Evolutionary conservation across 2,113 vertebrate genomes (phyloP).

Genomic region (Malurus alboscapulatus): DNA sequence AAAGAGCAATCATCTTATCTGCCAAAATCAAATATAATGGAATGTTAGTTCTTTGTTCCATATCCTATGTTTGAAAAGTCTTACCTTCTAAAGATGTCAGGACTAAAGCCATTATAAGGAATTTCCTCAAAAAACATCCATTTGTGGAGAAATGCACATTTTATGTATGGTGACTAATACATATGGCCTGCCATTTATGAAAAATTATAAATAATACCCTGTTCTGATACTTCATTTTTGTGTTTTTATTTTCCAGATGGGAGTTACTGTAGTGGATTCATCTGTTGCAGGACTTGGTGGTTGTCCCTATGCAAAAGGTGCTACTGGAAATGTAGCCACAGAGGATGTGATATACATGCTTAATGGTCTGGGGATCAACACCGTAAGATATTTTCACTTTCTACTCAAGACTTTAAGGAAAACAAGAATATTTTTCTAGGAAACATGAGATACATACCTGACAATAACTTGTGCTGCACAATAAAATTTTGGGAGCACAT

Average conservation of each 20-base stretch:
- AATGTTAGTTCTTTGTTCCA: background rate
- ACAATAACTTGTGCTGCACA: background rate
- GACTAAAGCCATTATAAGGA: background rate
- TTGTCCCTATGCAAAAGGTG: conserved; percentile 91
- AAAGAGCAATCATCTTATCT: background rate
- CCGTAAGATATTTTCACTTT: conserved; percentile 78
- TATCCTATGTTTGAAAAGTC: background rate
- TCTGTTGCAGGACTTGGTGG: conserved; percentile 92
- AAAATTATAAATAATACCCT: background rate
- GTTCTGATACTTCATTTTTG: conserved; percentile 22
- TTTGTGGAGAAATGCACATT: background rate
- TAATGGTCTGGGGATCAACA: conserved; percentile 88
- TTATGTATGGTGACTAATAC: background rate
- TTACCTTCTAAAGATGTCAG: background rate
- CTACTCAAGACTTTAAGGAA: background rate
- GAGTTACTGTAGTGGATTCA: conserved; percentile 89
- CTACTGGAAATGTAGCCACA: conserved; percentile 93
- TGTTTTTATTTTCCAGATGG: conserved; percentile 85
- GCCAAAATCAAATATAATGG: background rate
- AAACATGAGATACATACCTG: fast-evolving
- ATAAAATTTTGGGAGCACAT: background rate
- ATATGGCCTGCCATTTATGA: background rate
- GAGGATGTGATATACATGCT: conserved; percentile 96
- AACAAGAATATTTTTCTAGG: background rate
- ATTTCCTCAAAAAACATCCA: background rate